Base-by-base conservation (phyloP, 1,140 invertebrate genomes). In the Dendrolimus kikuchii region DNA sequence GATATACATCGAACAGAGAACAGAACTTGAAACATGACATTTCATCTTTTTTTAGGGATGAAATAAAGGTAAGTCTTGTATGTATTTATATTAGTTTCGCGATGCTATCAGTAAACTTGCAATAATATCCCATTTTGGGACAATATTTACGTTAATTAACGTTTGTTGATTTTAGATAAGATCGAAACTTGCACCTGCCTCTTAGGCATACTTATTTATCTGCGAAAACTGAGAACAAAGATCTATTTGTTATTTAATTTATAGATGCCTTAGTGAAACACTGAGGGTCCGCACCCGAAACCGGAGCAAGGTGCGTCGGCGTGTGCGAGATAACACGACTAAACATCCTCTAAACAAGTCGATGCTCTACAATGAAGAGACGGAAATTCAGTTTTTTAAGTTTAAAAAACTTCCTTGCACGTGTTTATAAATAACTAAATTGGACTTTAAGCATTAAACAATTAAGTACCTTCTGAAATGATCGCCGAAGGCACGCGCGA, bases 321-420 rank as follows among this genome's bases (percentile, higher is more conserved):
- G 76, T 77, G 82, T 75, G 80, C 82, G 64, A 82, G 81, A 86
- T 84, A 86, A 81, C 71, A 68, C 69, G 68, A 66, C 71, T 70
- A 80, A 84, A 82, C 79, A 82, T 86, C 79, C 80, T 77, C 62
- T 59, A 55, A 68, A 81, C 68, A 71, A 64, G 67, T 74, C 76
- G 74, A 69, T 71, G 71, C 71, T 71, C 66, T 62, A 70, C 67
- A 59, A 55, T 64, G 80, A 60, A 55, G 78, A 72, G 73, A 74
- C 51, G 60, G 64, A 62, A 60, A 62, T 57, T 59, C 56, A 53
- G 62, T 75, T 78, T 75, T 83, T 77, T 67, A 61, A 23, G 23
- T 54, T 58, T 71, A 77, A 80, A 79, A 83, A 79, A 77, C 60
- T 42, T 70, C 55, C 56, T 46, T 64, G 57, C 59, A 51, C 23